These are phyloP conservation scores for Toxonevra muliebris DNA, from an alignment of 2,888 invertebrate species.

Conservation along the genomic window DNA sequence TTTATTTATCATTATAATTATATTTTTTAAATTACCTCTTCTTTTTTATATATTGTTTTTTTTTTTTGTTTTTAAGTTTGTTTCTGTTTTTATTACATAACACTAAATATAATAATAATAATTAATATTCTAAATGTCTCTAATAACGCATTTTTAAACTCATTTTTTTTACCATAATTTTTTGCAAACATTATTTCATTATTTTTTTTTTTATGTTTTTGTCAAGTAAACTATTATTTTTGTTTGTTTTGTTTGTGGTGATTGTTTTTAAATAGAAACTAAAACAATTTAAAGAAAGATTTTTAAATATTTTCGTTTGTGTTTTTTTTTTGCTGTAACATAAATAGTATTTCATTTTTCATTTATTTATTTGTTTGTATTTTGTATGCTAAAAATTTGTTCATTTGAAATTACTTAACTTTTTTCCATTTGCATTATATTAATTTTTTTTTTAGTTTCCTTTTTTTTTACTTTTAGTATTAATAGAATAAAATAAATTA, in stretches of 20 bases:
- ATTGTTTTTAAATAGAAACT: too few relatives aligned
- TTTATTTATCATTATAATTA: constrained; percentile 23
- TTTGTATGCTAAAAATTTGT: background rate
- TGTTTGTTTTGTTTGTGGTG: constrained; percentile 29
- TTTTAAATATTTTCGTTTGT: constrained; percentile 11
- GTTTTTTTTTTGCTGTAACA: constrained; percentile 28
- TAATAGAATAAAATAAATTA: background rate
- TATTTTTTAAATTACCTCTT: constrained; percentile 22
- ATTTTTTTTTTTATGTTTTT: background rate
- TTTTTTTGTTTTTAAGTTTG: background rate
- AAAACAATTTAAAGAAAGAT: too few relatives aligned
- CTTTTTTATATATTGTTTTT: constrained; percentile 9
- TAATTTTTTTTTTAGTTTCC: background rate
- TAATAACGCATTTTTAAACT: constrained; percentile 18
- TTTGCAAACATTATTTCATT: constrained; percentile 2
- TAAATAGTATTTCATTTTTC: background rate
- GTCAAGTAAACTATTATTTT: constrained; percentile 20
- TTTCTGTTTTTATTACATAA: background rate
- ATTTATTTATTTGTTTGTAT: background rate
- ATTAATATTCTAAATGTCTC: constrained; percentile 21
- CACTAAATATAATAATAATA: constrained; percentile 12
- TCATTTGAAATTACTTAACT: too few relatives aligned
- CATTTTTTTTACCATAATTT: background rate
- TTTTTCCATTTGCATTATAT: background rate
- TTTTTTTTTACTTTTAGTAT: background rate